These are phyloP conservation scores for Leptopilina myrica DNA, from an alignment of 2,888 invertebrate species.

Conservation along the genomic window DNA sequence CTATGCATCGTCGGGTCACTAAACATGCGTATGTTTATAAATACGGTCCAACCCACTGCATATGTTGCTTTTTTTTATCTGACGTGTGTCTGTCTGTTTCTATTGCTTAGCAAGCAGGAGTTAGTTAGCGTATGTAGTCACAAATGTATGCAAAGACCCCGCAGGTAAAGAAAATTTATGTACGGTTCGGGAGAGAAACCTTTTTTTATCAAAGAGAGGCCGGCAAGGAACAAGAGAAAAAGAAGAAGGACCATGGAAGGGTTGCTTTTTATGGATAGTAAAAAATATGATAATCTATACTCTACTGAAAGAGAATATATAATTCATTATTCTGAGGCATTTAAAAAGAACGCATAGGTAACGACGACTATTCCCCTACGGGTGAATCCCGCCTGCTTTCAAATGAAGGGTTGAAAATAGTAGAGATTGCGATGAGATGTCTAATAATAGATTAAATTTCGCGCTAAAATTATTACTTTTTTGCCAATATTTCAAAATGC, in stretches of 20 bases:
- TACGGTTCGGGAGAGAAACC: conserved; percentile 51
- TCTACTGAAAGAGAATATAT: conserved; percentile 75
- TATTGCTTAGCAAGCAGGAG: conserved; percentile 56
- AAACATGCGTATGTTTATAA: conserved; percentile 46
- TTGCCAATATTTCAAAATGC: no score
- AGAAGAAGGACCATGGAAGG: conserved; percentile 33
- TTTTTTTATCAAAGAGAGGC: conserved; percentile 52
- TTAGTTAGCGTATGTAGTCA: conserved; percentile 62
- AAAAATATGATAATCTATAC: conserved; percentile 77
- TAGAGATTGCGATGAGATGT: conserved; percentile 40
- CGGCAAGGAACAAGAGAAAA: conserved; percentile 46
- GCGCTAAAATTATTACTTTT: no score
- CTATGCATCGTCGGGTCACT: conserved; percentile 48
- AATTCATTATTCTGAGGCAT: conserved; percentile 72
- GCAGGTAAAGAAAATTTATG: conserved; percentile 65
- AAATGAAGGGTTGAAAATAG: conserved; percentile 63
- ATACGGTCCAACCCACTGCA: conserved; percentile 54
- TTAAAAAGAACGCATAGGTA: conserved; percentile 64
- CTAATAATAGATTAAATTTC: no score
- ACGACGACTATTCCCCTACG: conserved; percentile 68
- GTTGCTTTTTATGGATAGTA: conserved; percentile 72
- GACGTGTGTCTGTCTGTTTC: conserved; percentile 45
- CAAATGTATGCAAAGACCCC: conserved; percentile 66
- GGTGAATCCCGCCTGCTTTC: conserved; percentile 72
- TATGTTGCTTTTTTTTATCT: conserved; percentile 55